A percentile compares a stretch with the other conserved stretches of the same genome.
Conservation (phyloP, 2,113 vertebrate genomes). For the Cygnus buccinator region DNA sequence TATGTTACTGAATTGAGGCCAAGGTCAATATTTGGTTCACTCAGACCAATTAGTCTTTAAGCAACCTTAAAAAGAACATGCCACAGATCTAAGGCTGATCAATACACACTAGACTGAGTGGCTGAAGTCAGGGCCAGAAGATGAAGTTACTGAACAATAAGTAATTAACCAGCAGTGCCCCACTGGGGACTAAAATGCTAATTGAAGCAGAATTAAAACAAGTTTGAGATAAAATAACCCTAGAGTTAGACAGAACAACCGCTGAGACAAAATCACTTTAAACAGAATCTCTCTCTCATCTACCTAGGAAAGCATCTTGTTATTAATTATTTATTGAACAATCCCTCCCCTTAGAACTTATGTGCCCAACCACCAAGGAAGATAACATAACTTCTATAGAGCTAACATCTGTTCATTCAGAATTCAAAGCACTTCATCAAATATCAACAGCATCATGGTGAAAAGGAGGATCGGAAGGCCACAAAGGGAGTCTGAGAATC, state of each 20-base stretch:
- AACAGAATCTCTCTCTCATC: constrained; percentile 63
- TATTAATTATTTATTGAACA: constrained; percentile 70
- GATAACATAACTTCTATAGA: constrained; percentile 48
- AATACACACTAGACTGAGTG: constrained; percentile 34
- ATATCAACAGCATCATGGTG: constrained; percentile 36
- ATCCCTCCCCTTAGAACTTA: constrained; percentile 44
- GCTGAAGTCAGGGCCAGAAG: constrained; percentile 22
- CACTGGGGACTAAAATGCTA: constrained; percentile 30
- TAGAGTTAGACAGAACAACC: constrained; percentile 57
- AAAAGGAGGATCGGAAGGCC: constrained; percentile 34
- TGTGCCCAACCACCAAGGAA: constrained; percentile 31
- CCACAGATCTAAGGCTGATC: constrained; percentile 17
- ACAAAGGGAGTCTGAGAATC: constrained; percentile 11
- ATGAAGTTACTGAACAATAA: constrained; percentile 60
- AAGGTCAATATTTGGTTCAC: not conserved
- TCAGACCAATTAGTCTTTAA: not conserved
- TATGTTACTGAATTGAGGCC: not conserved
- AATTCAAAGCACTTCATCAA: constrained; percentile 69
- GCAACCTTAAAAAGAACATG: not conserved
- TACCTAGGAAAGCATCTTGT: constrained; percentile 47
- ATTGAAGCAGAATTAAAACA: constrained; percentile 59
- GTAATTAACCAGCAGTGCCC: constrained; percentile 52
- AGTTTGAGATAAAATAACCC: constrained; percentile 51
- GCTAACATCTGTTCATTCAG: constrained; percentile 63
- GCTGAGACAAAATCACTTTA: constrained; percentile 64